phyloP scores from a whole-genome alignment of 37 sponge, comb jelly and placozoan species.

The Haliclona indistincta region DNA sequence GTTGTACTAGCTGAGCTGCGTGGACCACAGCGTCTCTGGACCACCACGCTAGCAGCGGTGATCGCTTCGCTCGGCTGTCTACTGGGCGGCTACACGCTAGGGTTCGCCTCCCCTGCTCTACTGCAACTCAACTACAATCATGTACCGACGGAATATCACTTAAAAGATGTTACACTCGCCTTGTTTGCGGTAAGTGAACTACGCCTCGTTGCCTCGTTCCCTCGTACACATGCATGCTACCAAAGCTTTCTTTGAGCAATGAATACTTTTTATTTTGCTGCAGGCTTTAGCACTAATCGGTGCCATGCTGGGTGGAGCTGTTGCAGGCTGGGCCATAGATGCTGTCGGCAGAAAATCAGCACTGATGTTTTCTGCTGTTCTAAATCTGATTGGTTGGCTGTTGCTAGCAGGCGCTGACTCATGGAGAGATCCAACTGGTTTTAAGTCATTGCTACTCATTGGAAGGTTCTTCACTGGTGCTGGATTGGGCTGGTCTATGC shows the following conservation, averaged over 20 bases:
- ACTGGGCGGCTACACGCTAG: constrained; percentile 11
- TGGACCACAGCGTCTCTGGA: constrained; percentile 15
- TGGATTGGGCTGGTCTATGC: constrained; percentile 39
- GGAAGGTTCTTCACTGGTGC: constrained; percentile 50
- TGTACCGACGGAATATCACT: not conserved
- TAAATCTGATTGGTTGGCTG: constrained; percentile 38
- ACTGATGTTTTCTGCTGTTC: constrained; percentile 12
- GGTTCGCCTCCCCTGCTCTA: constrained; percentile 20
- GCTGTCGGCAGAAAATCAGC: constrained; percentile 21
- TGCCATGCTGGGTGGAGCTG: constrained; percentile 31
- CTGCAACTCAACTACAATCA: not conserved
- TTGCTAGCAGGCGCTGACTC: constrained; percentile 1
- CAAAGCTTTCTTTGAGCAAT: not conserved
- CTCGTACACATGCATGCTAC: not conserved
- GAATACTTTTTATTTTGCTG: not conserved
- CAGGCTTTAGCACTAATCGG: constrained; percentile 41
- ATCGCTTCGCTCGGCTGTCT: constrained; percentile 16
- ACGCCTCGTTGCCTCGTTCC: not conserved
- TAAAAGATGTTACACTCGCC: not conserved
- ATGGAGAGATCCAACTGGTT: not conserved
- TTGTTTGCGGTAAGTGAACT: constrained; percentile 10
- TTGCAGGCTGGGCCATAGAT: constrained; percentile 34
- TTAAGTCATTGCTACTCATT: constrained; percentile 9
- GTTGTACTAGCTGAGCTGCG: constrained; percentile 1
- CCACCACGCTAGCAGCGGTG: not conserved